Evolutionary conservation across 2,888 invertebrate species (phyloP).

Genomic region (Ptycholaimellus sp.): DNA sequence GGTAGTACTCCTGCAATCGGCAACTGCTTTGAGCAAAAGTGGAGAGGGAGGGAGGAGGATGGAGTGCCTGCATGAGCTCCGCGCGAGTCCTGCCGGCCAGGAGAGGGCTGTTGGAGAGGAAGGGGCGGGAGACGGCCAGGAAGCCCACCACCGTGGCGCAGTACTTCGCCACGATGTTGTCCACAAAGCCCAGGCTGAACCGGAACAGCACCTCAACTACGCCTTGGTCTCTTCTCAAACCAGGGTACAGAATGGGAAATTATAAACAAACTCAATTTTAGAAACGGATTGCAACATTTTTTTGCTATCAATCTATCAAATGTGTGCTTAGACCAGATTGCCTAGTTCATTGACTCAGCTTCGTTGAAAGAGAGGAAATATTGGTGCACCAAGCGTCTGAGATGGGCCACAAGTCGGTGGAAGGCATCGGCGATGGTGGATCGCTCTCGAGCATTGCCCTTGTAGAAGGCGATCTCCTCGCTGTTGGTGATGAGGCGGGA

Average conservation of each 20-base stretch:
- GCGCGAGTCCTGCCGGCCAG: conserved; percentile 51
- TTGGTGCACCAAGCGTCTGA: too few relatives aligned
- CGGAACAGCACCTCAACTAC: conserved; percentile 11
- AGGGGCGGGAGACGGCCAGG: conserved; percentile 74
- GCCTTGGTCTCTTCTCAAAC: neutral
- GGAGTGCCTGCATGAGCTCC: conserved; percentile 47
- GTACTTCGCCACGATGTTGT: conserved; percentile 88
- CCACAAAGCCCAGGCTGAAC: conserved; percentile 57
- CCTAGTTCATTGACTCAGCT: too few relatives aligned
- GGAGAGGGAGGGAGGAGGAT: neutral
- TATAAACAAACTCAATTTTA: too few relatives aligned
- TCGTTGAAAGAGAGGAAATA: too few relatives aligned
- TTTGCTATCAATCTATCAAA: too few relatives aligned
- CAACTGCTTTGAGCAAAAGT: neutral
- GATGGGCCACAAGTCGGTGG: conserved; percentile 43
- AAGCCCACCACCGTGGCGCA: conserved; percentile 86
- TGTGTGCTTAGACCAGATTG: too few relatives aligned
- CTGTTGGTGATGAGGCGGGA: conserved; percentile 84
- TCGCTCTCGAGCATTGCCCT: conserved; percentile 49
- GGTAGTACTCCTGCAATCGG: conserved; percentile 54
- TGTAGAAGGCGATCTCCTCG: conserved; percentile 57
- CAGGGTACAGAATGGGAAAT: neutral
- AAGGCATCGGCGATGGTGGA: conserved; percentile 63
- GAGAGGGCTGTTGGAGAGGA: conserved; percentile 47
- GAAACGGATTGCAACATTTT: too few relatives aligned